These are phyloP conservation scores for Oedothorax gibbosus DNA, from an alignment of 1,140 invertebrate genomes.

Conservation along the genomic window DNA sequence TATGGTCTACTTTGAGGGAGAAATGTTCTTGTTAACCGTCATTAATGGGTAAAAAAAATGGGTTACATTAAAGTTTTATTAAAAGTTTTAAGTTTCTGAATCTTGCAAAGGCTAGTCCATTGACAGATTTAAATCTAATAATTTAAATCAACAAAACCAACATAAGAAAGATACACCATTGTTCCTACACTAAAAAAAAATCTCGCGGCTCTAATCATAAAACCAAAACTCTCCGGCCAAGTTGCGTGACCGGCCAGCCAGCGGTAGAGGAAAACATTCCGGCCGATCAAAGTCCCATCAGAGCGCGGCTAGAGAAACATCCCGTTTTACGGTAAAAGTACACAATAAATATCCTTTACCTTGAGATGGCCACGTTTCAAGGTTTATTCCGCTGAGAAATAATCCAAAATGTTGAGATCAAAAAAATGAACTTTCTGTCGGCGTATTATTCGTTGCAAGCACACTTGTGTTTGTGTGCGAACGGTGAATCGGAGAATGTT, in stretches of 20 bases:
- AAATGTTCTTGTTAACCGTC: too few relatives aligned
- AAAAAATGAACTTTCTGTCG: slow-evolving; percentile 7
- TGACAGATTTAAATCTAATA: too few relatives aligned
- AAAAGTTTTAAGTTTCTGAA: too few relatives aligned
- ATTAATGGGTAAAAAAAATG: too few relatives aligned
- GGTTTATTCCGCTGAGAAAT: slow-evolving; percentile 25
- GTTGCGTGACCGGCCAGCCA: slow-evolving; percentile 12
- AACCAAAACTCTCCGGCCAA: slow-evolving; percentile 18
- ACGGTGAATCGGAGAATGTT: background rate
- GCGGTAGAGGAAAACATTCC: background rate
- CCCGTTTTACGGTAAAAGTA: background rate
- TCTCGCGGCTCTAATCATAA: slow-evolving; percentile 1
- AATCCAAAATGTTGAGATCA: slow-evolving; percentile 6
- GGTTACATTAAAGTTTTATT: too few relatives aligned
- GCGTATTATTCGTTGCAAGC: slow-evolving; percentile 10
- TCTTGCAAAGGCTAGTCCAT: too few relatives aligned
- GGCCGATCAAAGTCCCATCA: slow-evolving; percentile 34
- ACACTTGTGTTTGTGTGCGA: background rate
- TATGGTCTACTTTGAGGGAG: too few relatives aligned
- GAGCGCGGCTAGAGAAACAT: background rate
- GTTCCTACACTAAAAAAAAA: too few relatives aligned
- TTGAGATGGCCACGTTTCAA: background rate
- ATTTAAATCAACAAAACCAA: too few relatives aligned
- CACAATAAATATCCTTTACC: slow-evolving; percentile 32
- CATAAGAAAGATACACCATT: too few relatives aligned